phyloP scores from a whole-genome alignment of 2,113 vertebrate genomes.

The Litocranius walleri region DNA sequence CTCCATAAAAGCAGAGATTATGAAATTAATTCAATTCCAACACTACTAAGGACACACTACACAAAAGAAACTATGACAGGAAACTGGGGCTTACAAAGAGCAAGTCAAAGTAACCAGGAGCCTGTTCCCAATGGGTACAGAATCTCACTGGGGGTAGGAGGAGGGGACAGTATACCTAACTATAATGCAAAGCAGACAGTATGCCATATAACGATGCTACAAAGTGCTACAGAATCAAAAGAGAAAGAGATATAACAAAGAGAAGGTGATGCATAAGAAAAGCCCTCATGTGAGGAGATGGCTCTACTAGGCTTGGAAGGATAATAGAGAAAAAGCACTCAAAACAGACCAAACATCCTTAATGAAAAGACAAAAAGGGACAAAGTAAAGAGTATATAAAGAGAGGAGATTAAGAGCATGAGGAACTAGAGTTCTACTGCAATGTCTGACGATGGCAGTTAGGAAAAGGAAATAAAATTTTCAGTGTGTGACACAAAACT shows the following conservation, averaged over 20 bases:
- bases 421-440: not conserved
- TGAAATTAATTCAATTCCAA: slow-evolving; percentile 5
- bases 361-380: not conserved
- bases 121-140: not conserved
- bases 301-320: not conserved
- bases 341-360: not conserved
- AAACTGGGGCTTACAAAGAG: not conserved
- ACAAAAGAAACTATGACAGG: not conserved
- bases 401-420: not conserved
- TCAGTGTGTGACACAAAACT: not conserved
- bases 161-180: not conserved
- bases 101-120: not conserved
- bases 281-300: not conserved
- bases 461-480: not conserved
- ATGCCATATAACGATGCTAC: not conserved
- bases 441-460: not conserved
- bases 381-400: not conserved
- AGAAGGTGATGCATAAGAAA: not conserved
- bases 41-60: not conserved
- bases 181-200: not conserved
- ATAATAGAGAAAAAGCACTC: not conserved
- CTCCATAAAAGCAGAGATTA: not conserved
- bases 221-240: not conserved
- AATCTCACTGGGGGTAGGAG: not conserved
- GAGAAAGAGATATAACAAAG: not conserved